These are phyloP conservation scores for Trididemnum clinides DNA, from an alignment of 23 tunicate genomes.

Conservation along the genomic window DNA sequence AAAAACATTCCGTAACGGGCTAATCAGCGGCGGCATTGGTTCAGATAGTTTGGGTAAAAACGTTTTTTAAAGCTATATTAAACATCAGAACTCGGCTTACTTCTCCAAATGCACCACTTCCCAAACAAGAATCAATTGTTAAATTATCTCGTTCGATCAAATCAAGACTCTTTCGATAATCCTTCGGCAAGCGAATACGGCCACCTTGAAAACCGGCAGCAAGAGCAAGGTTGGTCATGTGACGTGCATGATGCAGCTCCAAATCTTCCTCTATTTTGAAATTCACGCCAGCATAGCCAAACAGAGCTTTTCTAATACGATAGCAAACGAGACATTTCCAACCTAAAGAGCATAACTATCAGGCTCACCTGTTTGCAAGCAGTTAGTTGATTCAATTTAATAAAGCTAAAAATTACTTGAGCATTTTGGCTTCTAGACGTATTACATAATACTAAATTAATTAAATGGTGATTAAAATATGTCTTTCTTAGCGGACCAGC, in stretches of 20 bases:
- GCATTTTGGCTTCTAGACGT: too few relatives aligned
- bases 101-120: constrained; percentile 89
- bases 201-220: constrained; percentile 54
- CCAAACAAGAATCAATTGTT: constrained; percentile 37
- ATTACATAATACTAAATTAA: too few relatives aligned
- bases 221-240: constrained; percentile 56
- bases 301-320: too few relatives aligned
- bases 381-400: too few relatives aligned
- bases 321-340: too few relatives aligned
- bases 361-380: too few relatives aligned
- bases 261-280: too few relatives aligned
- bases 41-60: not conserved
- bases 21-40: not conserved
- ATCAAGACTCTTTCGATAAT: constrained; percentile 48
- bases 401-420: too few relatives aligned
- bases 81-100: constrained; percentile 8
- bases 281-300: too few relatives aligned
- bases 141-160: constrained; percentile 58
- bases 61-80: not conserved
- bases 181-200: constrained; percentile 38
- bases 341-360: too few relatives aligned
- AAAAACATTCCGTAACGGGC: not conserved
- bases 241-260: constrained; percentile 51
- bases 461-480: too few relatives aligned
- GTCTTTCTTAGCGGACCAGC: too few relatives aligned